phyloP scores from a whole-genome alignment of 2,888 invertebrate genomes.

The Sminthurides aquaticus region DNA sequence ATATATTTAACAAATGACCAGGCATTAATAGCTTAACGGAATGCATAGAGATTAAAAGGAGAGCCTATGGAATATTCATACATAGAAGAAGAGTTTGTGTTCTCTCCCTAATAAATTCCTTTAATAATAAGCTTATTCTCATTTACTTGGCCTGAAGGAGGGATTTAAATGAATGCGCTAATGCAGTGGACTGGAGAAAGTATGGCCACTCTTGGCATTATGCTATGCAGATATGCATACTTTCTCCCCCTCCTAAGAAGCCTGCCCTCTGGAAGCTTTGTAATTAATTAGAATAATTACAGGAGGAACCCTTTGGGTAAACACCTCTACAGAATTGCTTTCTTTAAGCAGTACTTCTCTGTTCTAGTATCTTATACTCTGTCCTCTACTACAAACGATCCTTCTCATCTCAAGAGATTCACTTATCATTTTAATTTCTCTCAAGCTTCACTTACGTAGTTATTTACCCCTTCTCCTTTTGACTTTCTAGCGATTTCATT shows the following conservation, averaged over 20 bases:
- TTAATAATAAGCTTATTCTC: neutral
- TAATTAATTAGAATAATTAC: slow-evolving; percentile 36
- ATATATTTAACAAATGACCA: no score
- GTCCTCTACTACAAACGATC: neutral
- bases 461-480: neutral
- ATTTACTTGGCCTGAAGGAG: neutral
- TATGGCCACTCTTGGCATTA: neutral
- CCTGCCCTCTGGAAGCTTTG: slow-evolving; percentile 25
- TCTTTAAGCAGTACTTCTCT: neutral
- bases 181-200: neutral
- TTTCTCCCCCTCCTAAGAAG: slow-evolving; percentile 5
- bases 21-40: neutral
- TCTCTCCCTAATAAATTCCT: neutral
- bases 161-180: neutral
- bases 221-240: neutral
- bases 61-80: neutral
- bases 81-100: neutral
- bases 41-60: neutral
- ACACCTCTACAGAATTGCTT: neutral
- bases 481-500: neutral
- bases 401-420: slow-evolving; percentile 16
- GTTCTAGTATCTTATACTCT: neutral
- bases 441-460: neutral
- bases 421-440: slow-evolving; percentile 30
- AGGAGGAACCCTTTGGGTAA: slow-evolving; percentile 10